These are phyloP conservation scores for Ypsolopha scabrella DNA, from an alignment of 2,888 invertebrate genomes.

Conservation along the genomic window DNA sequence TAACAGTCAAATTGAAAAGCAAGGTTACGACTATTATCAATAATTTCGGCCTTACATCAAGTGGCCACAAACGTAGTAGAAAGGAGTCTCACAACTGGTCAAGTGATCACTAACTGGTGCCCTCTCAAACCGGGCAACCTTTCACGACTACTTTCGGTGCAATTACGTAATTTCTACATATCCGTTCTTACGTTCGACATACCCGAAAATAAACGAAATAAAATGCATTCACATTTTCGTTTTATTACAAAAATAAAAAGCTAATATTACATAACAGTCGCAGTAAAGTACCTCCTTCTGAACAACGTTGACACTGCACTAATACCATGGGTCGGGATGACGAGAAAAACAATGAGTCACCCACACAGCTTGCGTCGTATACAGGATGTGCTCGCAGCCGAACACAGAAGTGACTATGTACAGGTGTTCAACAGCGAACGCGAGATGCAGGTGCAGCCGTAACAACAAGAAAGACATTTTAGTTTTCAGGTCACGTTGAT, in stretches of 20 bases:
- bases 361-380: constrained; percentile 21
- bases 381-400: constrained; percentile 23
- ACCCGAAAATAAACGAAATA: constrained; percentile 33
- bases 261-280: constrained; percentile 63
- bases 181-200: not conserved
- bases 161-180: constrained; percentile 31
- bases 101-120: constrained; percentile 13
- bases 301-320: constrained; percentile 62
- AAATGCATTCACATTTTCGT: constrained; percentile 43
- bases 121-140: constrained; percentile 40
- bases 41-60: constrained; percentile 34
- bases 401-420: constrained; percentile 50
- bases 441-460: constrained; percentile 17
- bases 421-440: constrained; percentile 37
- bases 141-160: constrained; percentile 57
- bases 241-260: constrained; percentile 63
- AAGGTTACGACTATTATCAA: constrained; percentile 28
- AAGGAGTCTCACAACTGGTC: constrained; percentile 2
- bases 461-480: constrained; percentile 6
- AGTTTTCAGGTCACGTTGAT: constrained; percentile 8
- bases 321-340: constrained; percentile 56
- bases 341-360: constrained; percentile 21
- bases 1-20: constrained; percentile 20
- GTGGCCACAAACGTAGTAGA: constrained; percentile 2
- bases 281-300: constrained; percentile 51